Evolutionary conservation across 2,113 vertebrate genomes (phyloP), one percentile per base, ranked within the genome.

Genomic region (Hiodon alosoides): DNA sequence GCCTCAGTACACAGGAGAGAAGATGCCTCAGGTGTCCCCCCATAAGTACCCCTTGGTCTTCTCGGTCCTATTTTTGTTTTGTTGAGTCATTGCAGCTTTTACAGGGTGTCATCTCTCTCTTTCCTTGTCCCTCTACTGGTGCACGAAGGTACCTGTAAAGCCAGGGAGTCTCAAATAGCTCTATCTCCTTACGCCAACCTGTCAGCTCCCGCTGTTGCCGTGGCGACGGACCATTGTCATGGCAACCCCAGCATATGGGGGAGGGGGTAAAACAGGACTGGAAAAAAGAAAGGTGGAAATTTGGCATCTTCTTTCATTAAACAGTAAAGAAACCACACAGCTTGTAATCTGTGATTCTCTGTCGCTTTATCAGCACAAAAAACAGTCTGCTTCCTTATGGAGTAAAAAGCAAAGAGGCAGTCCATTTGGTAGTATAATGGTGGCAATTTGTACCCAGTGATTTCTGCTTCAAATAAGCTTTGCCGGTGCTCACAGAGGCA

Each of bases 181-280:
- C 79, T 81, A 81, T 84, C 78, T 84, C 83, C 79, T 83, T 80
- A 80, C 82, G 77, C 85, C 85, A 86, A 86, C 85, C 77, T 79
- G 80, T 84, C 87, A 86, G 84, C 86, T 83, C 79, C 72, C 47
- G 10, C 69, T 55, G 85, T 88, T 87, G 83, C 87, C 77, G 74
- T 83, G 84, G 80, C 74, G 53, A 80, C 79, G 14, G 72, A 80
- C 78, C 47, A 83, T 91, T 77, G 81, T 80, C 89, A 88, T 84
- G 83, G 87, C 81, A 88, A 91, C 89, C 80, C 72, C 79, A 74
- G 80, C 67, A 73, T 84, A 85, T 82, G 75, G 78, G 79, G 77
- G 78, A 68, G 71, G 68, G 53, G 48, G 9, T 68, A 66, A 67
- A 87, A 77, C 81, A 78, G 57, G 68, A 69, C 61, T 73, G 48